Evolutionary conservation across 1,140 invertebrate species (phyloP).

Genomic region (Lysiphlebus fabarum): DNA sequence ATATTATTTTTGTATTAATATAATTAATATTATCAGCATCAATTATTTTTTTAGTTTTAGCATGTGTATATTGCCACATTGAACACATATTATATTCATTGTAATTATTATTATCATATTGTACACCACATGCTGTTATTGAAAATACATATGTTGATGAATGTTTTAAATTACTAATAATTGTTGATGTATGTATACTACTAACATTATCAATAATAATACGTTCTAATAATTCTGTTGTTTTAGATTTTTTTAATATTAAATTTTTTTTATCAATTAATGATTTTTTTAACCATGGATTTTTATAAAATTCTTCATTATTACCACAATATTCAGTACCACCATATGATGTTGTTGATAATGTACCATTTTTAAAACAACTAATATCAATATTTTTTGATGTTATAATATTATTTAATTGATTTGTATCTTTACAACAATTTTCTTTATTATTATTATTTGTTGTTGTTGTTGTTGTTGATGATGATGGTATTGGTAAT

Average conservation of each 20-base stretch:
- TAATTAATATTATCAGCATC: slow-evolving; percentile 45
- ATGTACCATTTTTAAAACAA: no score
- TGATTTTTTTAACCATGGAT: slow-evolving; percentile 7
- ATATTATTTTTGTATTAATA: slow-evolving; percentile 34
- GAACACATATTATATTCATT: slow-evolving; percentile 33
- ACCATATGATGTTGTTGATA: no score
- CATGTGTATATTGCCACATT: slow-evolving; percentile 36
- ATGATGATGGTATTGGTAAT: no score
- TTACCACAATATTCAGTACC: no score
- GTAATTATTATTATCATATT: slow-evolving; percentile 26
- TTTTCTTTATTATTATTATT: no score
- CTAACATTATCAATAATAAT: slow-evolving; percentile 35
- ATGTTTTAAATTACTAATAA: slow-evolving; percentile 42
- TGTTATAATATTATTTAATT: no score
- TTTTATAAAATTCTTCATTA: slow-evolving; percentile 12
- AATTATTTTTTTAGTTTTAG: slow-evolving; percentile 41
- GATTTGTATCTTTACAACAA: no score
- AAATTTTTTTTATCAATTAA: background rate
- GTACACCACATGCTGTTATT: slow-evolving; percentile 54
- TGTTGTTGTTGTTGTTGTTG: no score
- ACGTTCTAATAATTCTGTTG: slow-evolving; percentile 26
- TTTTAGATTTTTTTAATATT: slow-evolving; percentile 21
- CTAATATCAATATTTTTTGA: no score
- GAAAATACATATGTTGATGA: slow-evolving; percentile 55
- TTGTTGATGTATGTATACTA: slow-evolving; percentile 13